A percentile compares a stretch with the other conserved stretches of the same genome.
phyloP scores from a whole-genome alignment of 1,140 invertebrate species.

The Drepana arcuata region DNA sequence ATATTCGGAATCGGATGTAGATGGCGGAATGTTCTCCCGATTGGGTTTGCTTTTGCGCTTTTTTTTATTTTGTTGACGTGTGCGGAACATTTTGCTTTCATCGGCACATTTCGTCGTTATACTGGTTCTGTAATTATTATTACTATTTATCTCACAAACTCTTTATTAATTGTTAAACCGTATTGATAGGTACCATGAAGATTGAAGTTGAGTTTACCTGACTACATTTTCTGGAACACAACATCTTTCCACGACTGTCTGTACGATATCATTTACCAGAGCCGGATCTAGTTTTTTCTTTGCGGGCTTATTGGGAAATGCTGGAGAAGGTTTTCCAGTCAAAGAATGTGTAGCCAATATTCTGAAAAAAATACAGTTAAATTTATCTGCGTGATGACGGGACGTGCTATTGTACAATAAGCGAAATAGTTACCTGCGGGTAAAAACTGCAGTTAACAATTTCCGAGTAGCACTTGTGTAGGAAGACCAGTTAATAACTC shows the following conservation, averaged over 20 bases:
- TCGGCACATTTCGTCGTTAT: conserved; percentile 76
- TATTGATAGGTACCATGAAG: not conserved
- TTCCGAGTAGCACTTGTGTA: conserved; percentile 51
- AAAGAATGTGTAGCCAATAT: conserved; percentile 40
- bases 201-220: conserved; percentile 20
- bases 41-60: conserved; percentile 18
- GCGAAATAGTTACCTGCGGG: conserved; percentile 28
- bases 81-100: conserved; percentile 72
- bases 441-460: conserved; percentile 51
- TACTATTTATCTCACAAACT: not conserved
- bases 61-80: conserved; percentile 25
- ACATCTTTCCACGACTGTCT: conserved; percentile 42
- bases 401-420: too few relatives aligned
- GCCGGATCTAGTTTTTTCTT: conserved; percentile 41
- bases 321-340: conserved; percentile 49
- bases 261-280: conserved; percentile 50
- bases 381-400: too few relatives aligned
- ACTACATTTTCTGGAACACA: conserved; percentile 42
- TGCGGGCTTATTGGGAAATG: conserved; percentile 46
- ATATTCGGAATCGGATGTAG: conserved; percentile 8
- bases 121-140: conserved; percentile 37
- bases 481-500: conserved; percentile 50
- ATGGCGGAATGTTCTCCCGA: conserved; percentile 26
- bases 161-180: not conserved
- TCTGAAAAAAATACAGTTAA: conserved; percentile 25